Base-by-base conservation (phyloP, 2,113 vertebrate genomes). In the Psittacus erithacus region DNA sequence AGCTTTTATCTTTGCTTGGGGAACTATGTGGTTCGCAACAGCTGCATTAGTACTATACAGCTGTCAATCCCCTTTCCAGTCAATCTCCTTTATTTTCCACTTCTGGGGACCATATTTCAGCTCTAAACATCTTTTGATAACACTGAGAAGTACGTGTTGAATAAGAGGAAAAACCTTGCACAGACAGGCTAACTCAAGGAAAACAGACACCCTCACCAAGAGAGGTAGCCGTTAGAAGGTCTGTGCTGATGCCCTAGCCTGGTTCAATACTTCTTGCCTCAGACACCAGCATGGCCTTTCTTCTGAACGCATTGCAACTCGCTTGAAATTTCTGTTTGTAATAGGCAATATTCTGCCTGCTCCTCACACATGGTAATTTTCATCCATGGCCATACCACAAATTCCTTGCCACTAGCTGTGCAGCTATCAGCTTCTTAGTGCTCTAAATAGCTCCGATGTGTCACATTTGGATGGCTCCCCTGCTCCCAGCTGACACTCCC, bases 401-500 rank as follows among this genome's bases (percentile, higher is more conserved):
- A 88, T 94, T 95, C 91, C 73, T 74, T 92, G 59, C 82, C 46
- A 14, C 67, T 86, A 7, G 49, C 71, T 88, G 84, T 55, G 57
- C 92, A 74, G 94, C 71, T 86, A 41, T 93, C 91, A 67, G 76
- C 83, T 68, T 70, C 55, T 88, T 50, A 35, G 24, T 28, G 64
- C 94, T 68, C 57, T 6, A 92, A 97, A 95, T 95, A 95, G 88
- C 79, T 92, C 74, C 85, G 4, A 0, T 75, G 82, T 10, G 2
- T 90, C 92, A 91, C 52, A 24, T 86, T 15, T 39, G 70, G 90
- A 77, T 8, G 0, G 70, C 76, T 86, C 47, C 53, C 29, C 41
- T 92, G 87, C 92, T 93, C 79, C 59, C 75, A 92, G 85, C 62
- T 92, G 94, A 70, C 86, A 88, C 83, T 93, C 76, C 55, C 70